Base-by-base conservation (phyloP, 2,888 invertebrate genomes). In the Acutogordius australiensis region DNA sequence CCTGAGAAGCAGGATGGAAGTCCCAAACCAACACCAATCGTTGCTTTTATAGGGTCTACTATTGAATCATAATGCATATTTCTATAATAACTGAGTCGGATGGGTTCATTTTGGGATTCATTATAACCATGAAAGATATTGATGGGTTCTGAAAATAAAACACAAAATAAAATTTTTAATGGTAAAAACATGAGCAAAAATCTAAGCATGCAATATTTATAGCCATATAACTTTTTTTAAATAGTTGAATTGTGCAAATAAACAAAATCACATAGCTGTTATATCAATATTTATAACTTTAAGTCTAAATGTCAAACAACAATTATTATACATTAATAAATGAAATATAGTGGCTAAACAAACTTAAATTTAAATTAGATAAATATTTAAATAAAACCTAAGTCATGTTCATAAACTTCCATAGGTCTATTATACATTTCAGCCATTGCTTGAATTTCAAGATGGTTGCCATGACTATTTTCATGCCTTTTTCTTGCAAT, bases 371-470 rank as follows among this genome's bases (percentile, higher is more conserved):
- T 13, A 8, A 18, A 59, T 13, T 30, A 30, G 28, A 18, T 13
- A 60, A 8, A 61, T 28, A 18, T 61, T 28, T 21, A 18, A 45
- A 58, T 62, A 68, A 65, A 70, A 81, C 80, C 79, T 67, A 77
- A 75, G 66, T 78, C 77, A 68, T 82, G 82, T 67, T 81, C 80
- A 70, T 81, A 86, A 13, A 86, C 80, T 72, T 85, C 84, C 62
- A 86, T 81, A 1, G 81, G 81, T 62, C 85, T 76, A 71, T 82
- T 84, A 70, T 82, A 85, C 72, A 86, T 79, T 73, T 86, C 85
- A 61, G 82, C 81, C 76, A 86, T 79, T 27, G 85, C 84, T 70
- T 85, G 84, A 69, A 86, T 82, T 72, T 86, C 86, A 65, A 84
- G 78, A 69, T 86, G 84, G 72, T 86, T 86, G 57, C 86, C 86